A percentile compares a stretch with the other conserved stretches of the same genome.
phyloP scores from a whole-genome alignment of 2,888 invertebrate genomes.

The Patella caerulea region DNA sequence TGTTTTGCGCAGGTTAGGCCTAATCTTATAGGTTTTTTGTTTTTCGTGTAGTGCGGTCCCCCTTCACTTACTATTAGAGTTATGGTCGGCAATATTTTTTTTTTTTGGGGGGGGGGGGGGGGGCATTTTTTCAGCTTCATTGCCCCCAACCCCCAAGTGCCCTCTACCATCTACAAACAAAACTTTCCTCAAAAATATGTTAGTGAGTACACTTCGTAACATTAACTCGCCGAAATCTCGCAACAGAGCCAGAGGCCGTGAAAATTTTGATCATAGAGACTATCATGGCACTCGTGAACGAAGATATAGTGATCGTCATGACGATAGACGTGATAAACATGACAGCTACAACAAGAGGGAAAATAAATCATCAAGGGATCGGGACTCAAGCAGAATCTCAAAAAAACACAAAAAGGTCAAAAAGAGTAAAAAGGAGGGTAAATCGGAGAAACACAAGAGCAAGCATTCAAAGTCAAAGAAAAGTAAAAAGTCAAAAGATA shows the following conservation, averaged over 20 bases:
- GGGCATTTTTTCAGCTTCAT: too few species aligned
- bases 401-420: slow-evolving; percentile 7
- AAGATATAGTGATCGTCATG: slow-evolving; percentile 11
- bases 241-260: background rate
- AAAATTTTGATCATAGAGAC: background rate
- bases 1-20: too few species aligned
- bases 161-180: slow-evolving; percentile 59
- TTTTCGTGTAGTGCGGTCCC: too few species aligned
- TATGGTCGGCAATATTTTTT: too few species aligned
- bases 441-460: slow-evolving; percentile 9
- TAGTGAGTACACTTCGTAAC: slow-evolving; percentile 60
- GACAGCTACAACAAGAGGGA: slow-evolving; percentile 22
- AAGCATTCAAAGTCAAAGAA: slow-evolving; percentile 4
- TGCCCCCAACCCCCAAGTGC: too few species aligned
- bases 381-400: slow-evolving; percentile 10
- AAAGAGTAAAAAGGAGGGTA: slow-evolving; percentile 8
- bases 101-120: too few species aligned
- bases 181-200: slow-evolving; percentile 62
- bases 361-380: slow-evolving; percentile 12
- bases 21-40: too few species aligned
- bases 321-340: slow-evolving; percentile 24
- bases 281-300: slow-evolving; percentile 14
- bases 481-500: slow-evolving; percentile 15
- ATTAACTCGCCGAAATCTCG: slow-evolving; percentile 21
- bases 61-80: too few species aligned